These are phyloP conservation scores for Pomacea canaliculata DNA, from an alignment of 2,888 invertebrate genomes.

Conservation along the genomic window DNA sequence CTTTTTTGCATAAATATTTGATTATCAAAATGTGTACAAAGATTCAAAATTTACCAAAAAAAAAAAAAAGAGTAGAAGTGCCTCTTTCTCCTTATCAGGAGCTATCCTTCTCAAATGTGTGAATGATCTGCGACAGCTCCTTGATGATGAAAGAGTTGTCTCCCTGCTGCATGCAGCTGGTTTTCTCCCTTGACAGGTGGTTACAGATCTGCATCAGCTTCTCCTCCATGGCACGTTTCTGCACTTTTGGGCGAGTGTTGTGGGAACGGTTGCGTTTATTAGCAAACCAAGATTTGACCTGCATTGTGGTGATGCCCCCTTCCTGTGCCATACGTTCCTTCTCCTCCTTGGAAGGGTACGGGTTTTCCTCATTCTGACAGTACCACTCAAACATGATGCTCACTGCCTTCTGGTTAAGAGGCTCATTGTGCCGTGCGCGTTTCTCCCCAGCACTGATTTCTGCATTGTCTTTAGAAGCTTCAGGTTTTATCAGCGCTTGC, in stretches of 20 bases:
- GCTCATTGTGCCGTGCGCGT: conserved; percentile 54
- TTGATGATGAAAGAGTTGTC: conserved; percentile 60
- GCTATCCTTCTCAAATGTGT: conserved; percentile 19
- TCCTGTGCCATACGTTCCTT: conserved; percentile 53
- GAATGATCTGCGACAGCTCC: conserved; percentile 56
- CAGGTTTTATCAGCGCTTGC: neutral
- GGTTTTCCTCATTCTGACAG: conserved; percentile 49
- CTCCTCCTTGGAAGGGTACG: conserved; percentile 60
- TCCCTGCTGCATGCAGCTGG: conserved; percentile 37
- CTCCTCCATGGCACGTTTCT: conserved; percentile 56
- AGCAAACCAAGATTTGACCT: conserved; percentile 67
- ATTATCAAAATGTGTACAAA: conserved; percentile 2
- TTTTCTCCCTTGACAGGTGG: conserved; percentile 42
- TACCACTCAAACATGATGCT: conserved; percentile 62
- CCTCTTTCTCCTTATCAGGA: neutral
- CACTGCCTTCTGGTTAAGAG: conserved; percentile 53
- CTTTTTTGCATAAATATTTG: neutral
- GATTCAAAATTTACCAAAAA: neutral
- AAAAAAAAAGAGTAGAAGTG: conserved; percentile 1
- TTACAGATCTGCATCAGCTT: conserved; percentile 54
- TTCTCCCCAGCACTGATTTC: conserved; percentile 10
- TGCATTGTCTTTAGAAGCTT: neutral
- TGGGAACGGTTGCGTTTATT: conserved; percentile 64
- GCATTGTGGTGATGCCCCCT: conserved; percentile 54
- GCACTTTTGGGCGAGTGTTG: conserved; percentile 63